Conservation (phyloP, 2,113 vertebrate species). For the Paradoxurus hermaphroditus region DNA sequence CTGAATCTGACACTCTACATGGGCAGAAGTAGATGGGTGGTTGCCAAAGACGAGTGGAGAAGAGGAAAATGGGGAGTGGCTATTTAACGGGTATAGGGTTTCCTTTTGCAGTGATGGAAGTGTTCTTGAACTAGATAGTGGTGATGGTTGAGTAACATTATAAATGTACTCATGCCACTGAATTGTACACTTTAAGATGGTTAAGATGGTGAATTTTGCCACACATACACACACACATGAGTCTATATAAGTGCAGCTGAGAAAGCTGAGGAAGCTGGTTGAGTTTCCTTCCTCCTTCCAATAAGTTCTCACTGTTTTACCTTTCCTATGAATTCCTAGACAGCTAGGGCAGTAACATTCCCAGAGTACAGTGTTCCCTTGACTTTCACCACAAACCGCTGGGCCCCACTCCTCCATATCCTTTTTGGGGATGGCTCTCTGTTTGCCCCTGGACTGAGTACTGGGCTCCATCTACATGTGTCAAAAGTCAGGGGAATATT, state of each 20-base stretch:
- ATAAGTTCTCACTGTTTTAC: not conserved
- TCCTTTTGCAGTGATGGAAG: not conserved
- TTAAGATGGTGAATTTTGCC: not conserved
- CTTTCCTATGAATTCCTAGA: not conserved
- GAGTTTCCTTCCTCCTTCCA: not conserved
- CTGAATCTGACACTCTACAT: not conserved
- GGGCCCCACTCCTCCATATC: not conserved
- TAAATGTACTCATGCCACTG: not conserved
- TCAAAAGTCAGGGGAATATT: not conserved
- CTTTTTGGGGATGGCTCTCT: not conserved
- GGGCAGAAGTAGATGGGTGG: not conserved
- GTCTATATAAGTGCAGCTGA: not conserved
- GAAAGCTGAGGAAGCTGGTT: not conserved
- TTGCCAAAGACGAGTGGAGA: not conserved
- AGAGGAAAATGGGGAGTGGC: not conserved
- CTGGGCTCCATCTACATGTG: not conserved
- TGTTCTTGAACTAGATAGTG: not conserved
- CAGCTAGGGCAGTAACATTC: not conserved
- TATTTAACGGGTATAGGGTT: not conserved
- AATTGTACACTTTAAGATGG: not conserved
- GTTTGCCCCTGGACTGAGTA: not conserved
- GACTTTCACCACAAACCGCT: not conserved
- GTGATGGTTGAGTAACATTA: not conserved
- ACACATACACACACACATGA: not conserved
- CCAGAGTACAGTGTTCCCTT: not conserved